Conservation (phyloP, 2,113 vertebrate species). For the Ageneiosus marmoratus region DNA sequence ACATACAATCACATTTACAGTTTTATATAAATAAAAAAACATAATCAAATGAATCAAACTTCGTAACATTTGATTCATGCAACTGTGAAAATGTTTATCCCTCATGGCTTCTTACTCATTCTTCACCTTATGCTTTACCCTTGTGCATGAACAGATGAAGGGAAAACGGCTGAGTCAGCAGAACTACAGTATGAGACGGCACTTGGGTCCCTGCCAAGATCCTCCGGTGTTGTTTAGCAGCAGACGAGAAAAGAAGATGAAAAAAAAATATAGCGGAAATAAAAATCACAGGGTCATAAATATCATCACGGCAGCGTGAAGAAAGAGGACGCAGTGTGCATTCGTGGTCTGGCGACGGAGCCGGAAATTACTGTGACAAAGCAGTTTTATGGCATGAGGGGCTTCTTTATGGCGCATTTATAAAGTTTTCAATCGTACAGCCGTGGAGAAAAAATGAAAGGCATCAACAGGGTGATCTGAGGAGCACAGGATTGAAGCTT, state of each 20-base stretch:
- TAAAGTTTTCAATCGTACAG: conserved; percentile 24
- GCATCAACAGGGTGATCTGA: background rate
- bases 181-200: background rate
- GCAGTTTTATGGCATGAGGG: conserved; percentile 15
- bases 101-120: background rate
- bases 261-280: no score
- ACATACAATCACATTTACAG: no score
- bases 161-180: conserved; percentile 32
- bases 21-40: no score
- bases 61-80: background rate
- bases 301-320: no score
- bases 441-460: conserved; percentile 12
- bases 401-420: conserved; percentile 19
- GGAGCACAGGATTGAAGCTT: background rate
- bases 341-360: background rate
- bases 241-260: background rate
- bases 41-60: no score
- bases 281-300: conserved; percentile 36
- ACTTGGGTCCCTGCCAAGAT: conserved; percentile 7
- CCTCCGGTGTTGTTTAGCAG: background rate
- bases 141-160: background rate
- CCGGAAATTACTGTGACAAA: conserved; percentile 41
- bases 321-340: no score
- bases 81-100: background rate
- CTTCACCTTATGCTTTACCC: background rate